phyloP scores from a whole-genome alignment of 2,797 vertebrate genomes.

The Typhlichthys eigenmanni region DNA sequence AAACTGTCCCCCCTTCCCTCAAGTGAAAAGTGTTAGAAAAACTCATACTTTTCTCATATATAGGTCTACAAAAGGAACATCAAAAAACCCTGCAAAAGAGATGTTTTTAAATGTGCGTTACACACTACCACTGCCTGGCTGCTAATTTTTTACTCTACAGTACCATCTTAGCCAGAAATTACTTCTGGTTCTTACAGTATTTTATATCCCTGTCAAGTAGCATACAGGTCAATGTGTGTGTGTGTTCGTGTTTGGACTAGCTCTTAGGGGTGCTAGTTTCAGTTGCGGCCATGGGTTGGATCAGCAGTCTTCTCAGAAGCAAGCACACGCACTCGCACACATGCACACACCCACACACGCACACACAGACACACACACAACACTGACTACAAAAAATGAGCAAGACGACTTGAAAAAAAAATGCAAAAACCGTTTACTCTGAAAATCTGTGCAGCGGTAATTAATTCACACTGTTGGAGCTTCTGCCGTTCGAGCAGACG shows the following conservation, averaged over 20 bases:
- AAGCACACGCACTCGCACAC: constrained; percentile 9
- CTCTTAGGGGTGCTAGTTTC: constrained; percentile 54
- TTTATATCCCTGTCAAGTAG: background rate
- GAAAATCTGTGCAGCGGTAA: constrained; percentile 46
- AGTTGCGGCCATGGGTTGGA: constrained; percentile 39
- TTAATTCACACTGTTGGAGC: constrained; percentile 45
- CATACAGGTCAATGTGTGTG: background rate
- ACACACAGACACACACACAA: constrained; percentile 23
- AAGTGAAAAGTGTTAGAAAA: no score
- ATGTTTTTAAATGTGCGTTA: no score
- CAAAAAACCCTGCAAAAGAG: no score
- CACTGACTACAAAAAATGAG: constrained; percentile 8
- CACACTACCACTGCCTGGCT: no score
- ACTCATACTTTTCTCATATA: no score
- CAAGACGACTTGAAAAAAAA: constrained; percentile 50
- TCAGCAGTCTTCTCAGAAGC: constrained; percentile 43
- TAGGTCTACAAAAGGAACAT: no score
- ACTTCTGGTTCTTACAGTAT: no score
- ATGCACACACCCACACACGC: constrained; percentile 20
- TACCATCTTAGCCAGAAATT: no score
- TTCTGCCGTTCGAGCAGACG: constrained; percentile 30
- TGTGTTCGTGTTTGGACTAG: constrained; percentile 24
- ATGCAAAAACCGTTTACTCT: constrained; percentile 70
- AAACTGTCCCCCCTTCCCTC: no score
- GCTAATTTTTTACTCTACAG: no score